Evolutionary conservation across 2,113 vertebrate species (phyloP).

Genomic region (Lycocorax pyrrhopterus): DNA sequence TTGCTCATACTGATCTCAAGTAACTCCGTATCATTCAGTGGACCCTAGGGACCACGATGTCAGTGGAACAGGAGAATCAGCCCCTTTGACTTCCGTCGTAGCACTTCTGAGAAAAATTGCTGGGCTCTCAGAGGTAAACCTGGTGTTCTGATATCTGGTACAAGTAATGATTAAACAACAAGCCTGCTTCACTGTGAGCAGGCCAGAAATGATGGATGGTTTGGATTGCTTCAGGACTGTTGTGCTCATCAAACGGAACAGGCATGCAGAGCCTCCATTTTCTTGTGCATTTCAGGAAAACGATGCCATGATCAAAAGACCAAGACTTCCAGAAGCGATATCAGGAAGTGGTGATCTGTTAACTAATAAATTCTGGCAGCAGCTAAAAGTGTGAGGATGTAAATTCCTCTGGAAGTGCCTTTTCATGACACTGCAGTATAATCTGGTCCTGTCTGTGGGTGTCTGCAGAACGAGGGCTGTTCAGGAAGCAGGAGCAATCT

Average conservation of each 20-base stretch:
- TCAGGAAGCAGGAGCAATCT: not conserved
- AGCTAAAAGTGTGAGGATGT: not conserved
- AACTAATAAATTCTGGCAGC: not conserved
- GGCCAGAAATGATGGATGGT: not conserved
- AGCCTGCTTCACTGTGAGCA: not conserved
- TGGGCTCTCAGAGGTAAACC: not conserved
- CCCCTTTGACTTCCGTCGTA: not conserved
- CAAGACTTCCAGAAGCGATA: not conserved
- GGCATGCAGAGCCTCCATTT: not conserved
- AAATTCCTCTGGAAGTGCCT: not conserved
- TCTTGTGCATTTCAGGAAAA: not conserved
- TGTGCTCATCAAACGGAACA: not conserved
- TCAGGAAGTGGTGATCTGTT: not conserved
- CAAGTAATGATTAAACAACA: not conserved
- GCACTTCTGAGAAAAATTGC: not conserved
- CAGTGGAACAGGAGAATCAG: not conserved
- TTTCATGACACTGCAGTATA: not conserved
- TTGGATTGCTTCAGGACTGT: not conserved
- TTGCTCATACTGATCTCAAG: not conserved
- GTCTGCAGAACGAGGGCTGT: not conserved
- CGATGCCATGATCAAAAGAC: not conserved
- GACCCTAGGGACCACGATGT: rapidly evolving
- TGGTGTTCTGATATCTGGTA: not conserved
- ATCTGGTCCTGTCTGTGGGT: not conserved
- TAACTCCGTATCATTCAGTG: not conserved